Base-by-base conservation (phyloP, 2,888 invertebrate genomes). In the Volucella inflata region DNA sequence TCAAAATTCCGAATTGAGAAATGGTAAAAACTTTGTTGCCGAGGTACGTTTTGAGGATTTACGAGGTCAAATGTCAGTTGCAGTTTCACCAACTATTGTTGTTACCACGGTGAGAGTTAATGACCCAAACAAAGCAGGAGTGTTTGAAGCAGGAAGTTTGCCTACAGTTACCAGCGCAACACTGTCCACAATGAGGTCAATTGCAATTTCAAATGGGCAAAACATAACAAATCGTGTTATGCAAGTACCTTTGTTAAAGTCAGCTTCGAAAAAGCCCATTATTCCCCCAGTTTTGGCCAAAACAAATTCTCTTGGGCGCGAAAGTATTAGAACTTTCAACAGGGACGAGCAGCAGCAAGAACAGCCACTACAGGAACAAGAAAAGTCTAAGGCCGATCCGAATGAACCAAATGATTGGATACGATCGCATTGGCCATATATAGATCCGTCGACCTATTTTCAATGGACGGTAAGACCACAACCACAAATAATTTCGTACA, bases 401-500 rank as follows among this genome's bases (percentile, higher is more conserved):
- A 87, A 62, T 14, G 59, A 77, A 42, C 53, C 88, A 85, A 92
- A 92, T 81, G 93, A 93, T 50, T 95, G 95, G 95, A 94, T 94
- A 89, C 94, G 94, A 62, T 93, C 93, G 46, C 93, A 94, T 84
- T 95, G 95, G 95, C 94, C 95, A 11, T 95, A 94, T 89, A 94
- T 94, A 55, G 94, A 95, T 90, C 93, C 94, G 44, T 94, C 95
- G 38, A 94, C 94, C 16, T 94, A 94, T 90, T 94, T 94, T 90
- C 94, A 94, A 91, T 95, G 95, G 95, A 94, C 94, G 92, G 95
- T 95, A 90, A 93, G 94, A 48, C 53, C 10, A 44, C 11, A 16
- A 12, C 21, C 36, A 3, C 30, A 30, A 30, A 6, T 6, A 30
- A 6, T 30, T 30, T 44, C 60, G 67, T 9, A 4, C 50, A 21